phyloP scores from a whole-genome alignment of 2,113 vertebrate species.

The Polypterus senegalus region DNA sequence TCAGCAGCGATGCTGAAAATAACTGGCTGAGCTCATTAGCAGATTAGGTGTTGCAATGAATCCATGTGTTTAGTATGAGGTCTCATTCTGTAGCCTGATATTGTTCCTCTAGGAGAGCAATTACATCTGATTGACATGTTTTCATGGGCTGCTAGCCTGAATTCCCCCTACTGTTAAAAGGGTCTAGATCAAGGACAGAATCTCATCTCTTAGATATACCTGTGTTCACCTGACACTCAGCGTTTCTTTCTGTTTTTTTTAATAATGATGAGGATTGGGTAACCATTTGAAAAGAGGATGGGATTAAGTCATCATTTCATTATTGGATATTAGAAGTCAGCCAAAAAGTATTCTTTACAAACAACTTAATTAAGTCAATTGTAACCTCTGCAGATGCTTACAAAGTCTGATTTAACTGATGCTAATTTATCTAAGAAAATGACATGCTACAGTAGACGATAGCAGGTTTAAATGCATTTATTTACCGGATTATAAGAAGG shows the following conservation, averaged over 20 bases:
- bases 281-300: no score
- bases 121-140: slow-evolving; percentile 85
- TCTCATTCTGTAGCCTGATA: slow-evolving; percentile 52
- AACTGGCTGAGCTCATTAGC: slow-evolving; percentile 75
- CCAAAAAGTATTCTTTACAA: no score
- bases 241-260: neutral
- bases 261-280: no score
- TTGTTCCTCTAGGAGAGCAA: slow-evolving; percentile 74
- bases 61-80: slow-evolving; percentile 53
- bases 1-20: slow-evolving; percentile 58
- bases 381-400: no score
- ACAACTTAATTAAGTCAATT: no score
- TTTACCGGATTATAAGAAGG: no score
- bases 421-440: no score
- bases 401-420: no score
- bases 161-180: slow-evolving; percentile 37
- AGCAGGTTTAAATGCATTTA: no score
- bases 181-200: slow-evolving; percentile 54
- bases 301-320: no score
- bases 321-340: no score
- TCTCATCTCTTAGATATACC: slow-evolving; percentile 21
- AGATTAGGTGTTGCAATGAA: slow-evolving; percentile 78
- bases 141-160: slow-evolving; percentile 61
- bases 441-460: no score
- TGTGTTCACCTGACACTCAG: slow-evolving; percentile 4